These are phyloP conservation scores for Clarias pachynema DNA, from an alignment of 2,797 vertebrate species.

Conservation along the genomic window DNA sequence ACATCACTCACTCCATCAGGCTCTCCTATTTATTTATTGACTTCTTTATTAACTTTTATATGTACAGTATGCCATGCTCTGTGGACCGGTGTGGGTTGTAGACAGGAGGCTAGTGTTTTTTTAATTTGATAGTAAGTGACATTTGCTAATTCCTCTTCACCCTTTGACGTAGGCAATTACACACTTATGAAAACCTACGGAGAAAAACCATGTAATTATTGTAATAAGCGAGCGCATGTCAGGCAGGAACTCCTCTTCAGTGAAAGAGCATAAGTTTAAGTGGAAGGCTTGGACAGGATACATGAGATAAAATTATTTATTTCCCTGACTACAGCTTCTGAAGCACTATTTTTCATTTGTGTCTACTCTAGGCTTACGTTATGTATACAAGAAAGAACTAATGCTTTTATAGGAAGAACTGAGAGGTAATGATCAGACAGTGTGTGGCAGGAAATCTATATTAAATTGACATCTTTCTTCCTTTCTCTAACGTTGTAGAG, in stretches of 20 bases:
- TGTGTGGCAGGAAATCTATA: conserved; percentile 11
- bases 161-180: not conserved
- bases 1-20: conserved; percentile 8
- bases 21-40: not conserved
- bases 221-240: not conserved
- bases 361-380: not conserved
- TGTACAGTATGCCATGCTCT: not conserved
- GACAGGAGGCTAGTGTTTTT: not conserved
- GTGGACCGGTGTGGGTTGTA: not conserved
- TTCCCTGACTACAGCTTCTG: conserved; percentile 48
- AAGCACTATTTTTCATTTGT: conserved; percentile 29
- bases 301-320: conserved; percentile 40
- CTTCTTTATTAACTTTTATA: not conserved
- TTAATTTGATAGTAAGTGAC: not conserved
- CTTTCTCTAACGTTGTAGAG: not conserved
- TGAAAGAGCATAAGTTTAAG: not conserved
- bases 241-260: not conserved
- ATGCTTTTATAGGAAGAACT: conserved; percentile 38
- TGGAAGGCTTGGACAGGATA: conserved; percentile 12
- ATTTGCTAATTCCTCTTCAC: conserved; percentile 17
- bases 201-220: not conserved
- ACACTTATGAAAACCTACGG: conserved; percentile 4
- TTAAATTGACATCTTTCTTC: not conserved
- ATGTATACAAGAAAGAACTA: not conserved
- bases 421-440: conserved; percentile 46